phyloP scores from a whole-genome alignment of 2,113 vertebrate genomes.

The Siniperca knerii region DNA sequence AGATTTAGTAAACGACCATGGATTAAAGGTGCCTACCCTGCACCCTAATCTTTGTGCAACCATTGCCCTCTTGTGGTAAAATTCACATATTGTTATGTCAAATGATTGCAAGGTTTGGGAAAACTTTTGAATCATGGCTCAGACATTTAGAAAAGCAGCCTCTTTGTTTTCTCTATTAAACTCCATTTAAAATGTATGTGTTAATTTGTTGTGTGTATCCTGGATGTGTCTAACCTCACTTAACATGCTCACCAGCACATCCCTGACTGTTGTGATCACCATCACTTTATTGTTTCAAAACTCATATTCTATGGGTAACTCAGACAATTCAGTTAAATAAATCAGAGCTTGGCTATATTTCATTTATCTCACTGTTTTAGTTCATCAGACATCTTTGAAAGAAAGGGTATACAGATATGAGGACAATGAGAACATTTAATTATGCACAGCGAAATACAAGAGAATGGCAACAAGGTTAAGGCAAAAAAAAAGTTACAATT shows the following conservation, averaged over 20 bases:
- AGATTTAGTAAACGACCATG: rapidly evolving
- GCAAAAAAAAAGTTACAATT: neutral
- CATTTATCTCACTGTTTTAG: neutral
- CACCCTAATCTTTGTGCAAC: neutral
- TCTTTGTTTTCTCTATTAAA: neutral
- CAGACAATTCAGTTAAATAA: neutral
- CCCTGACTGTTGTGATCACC: neutral
- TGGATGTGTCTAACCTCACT: neutral
- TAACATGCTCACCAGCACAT: neutral
- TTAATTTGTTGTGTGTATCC: too few relatives aligned
- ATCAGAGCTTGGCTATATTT: neutral
- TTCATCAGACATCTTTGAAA: neutral
- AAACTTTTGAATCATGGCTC: neutral
- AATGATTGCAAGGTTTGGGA: neutral
- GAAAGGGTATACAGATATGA: neutral
- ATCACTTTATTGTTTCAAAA: neutral
- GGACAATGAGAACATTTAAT: conserved; percentile 12
- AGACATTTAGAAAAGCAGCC: neutral
- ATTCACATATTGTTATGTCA: neutral
- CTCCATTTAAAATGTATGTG: neutral
- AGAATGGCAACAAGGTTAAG: conserved; percentile 37
- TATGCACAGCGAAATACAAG: neutral
- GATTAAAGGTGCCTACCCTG: neutral
- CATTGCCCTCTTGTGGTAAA: conserved; percentile 54
- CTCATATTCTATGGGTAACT: neutral